phyloP scores from a whole-genome alignment of 2,888 invertebrate species.

The Graphium colonna region DNA sequence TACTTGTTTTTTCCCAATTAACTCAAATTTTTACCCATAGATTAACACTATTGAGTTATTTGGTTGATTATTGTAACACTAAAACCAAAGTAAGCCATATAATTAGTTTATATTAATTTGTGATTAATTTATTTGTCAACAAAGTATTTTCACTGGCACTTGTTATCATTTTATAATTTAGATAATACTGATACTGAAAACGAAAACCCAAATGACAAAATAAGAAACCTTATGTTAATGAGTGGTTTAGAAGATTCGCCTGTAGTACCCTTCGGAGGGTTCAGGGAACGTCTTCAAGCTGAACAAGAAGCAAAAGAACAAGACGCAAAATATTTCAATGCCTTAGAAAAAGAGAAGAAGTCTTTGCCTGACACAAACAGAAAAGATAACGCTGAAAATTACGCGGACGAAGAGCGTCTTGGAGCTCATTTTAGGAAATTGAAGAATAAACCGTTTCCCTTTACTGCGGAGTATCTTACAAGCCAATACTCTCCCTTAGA shows the following conservation, averaged over 20 bases:
- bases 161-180: constrained; percentile 26
- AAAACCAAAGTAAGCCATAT: too few relatives aligned
- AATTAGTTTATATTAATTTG: too few relatives aligned
- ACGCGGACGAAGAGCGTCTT: constrained; percentile 71
- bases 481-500: constrained; percentile 65
- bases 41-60: too few relatives aligned
- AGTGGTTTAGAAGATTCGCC: constrained; percentile 56
- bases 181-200: constrained; percentile 34
- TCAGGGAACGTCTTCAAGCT: constrained; percentile 64
- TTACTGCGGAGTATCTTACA: constrained; percentile 66
- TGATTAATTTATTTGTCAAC: too few relatives aligned
- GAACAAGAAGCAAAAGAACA: constrained; percentile 44
- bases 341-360: constrained; percentile 62
- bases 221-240: constrained; percentile 61
- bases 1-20: too few relatives aligned
- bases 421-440: constrained; percentile 70
- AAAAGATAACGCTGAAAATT: constrained; percentile 28
- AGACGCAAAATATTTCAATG: constrained; percentile 35
- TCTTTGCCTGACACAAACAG: constrained; percentile 41
- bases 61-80: too few relatives aligned
- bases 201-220: constrained; percentile 61
- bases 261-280: constrained; percentile 64
- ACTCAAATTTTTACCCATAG: too few relatives aligned
- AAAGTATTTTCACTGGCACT: constrained; percentile 20
- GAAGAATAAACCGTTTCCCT: constrained; percentile 58